These are phyloP conservation scores for Oxyscelio sp. DNA, from an alignment of 2,888 invertebrate species.

Conservation along the genomic window DNA sequence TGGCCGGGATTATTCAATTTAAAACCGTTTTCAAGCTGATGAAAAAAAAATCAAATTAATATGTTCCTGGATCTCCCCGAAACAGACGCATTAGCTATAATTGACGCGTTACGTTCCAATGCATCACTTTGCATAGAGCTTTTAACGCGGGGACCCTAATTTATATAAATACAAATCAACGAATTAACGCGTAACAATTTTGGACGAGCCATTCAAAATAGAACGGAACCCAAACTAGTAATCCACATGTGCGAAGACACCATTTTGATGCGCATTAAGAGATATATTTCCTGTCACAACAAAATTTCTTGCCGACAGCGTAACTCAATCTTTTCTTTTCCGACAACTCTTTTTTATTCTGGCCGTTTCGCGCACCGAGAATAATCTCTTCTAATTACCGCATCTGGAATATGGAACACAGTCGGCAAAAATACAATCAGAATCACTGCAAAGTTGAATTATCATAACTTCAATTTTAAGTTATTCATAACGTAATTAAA, in stretches of 20 bases:
- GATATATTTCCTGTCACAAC: constrained; percentile 53
- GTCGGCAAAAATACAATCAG: constrained; percentile 47
- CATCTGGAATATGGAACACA: constrained; percentile 28
- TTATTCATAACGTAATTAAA: constrained; percentile 67
- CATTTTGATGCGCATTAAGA: constrained; percentile 52
- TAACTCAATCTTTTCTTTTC: constrained; percentile 45
- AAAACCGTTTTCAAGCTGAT: background rate
- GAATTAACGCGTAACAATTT: background rate
- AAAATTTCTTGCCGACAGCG: constrained; percentile 50
- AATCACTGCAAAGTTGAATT: constrained; percentile 51
- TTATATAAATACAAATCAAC: constrained; percentile 23
- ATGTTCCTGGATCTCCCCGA: background rate
- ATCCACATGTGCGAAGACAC: constrained; percentile 41
- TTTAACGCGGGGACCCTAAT: background rate
- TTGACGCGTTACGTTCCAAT: background rate
- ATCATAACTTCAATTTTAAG: constrained; percentile 56
- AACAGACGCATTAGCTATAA: background rate
- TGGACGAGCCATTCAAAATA: constrained; percentile 22
- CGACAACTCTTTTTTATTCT: constrained; percentile 28
- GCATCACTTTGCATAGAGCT: background rate
- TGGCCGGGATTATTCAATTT: constrained; percentile 5
- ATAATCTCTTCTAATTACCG: constrained; percentile 57
- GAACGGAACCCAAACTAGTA: constrained; percentile 6
- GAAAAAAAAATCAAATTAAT: background rate
- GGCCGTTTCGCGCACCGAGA: constrained; percentile 1